A percentile compares a stretch with the other conserved stretches of the same genome.
Evolutionary conservation across 2,888 invertebrate species (phyloP).

Genomic region (Chloroclystis v-ata): DNA sequence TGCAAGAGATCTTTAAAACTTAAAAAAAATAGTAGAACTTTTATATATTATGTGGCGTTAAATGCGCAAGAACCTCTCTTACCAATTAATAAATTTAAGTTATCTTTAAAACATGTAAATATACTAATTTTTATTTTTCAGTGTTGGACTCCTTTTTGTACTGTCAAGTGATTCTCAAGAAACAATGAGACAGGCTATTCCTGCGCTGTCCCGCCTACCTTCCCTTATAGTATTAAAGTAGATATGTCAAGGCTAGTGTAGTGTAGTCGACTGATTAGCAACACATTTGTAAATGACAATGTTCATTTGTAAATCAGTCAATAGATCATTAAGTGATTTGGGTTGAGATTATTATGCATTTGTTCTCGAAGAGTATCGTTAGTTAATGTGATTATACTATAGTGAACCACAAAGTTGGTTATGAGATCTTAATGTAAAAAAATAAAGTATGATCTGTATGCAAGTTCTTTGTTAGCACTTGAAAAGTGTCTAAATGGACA

Average conservation of each 20-base stretch:
- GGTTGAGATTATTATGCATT: constrained; percentile 13
- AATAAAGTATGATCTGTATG: not conserved
- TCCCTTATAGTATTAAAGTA: constrained; percentile 16
- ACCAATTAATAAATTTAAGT: too few species aligned
- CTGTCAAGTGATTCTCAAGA: constrained; percentile 70
- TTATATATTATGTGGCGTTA: too few species aligned
- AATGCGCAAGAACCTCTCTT: too few species aligned
- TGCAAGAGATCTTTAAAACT: too few species aligned
- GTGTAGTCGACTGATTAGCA: not conserved
- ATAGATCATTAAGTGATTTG: not conserved
- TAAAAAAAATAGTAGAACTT: too few species aligned
- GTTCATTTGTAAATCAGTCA: not conserved
- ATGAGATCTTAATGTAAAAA: not conserved
- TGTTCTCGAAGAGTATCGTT: constrained; percentile 6
- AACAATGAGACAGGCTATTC: constrained; percentile 45
- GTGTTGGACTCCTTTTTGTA: constrained; percentile 72
- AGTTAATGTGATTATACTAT: not conserved
- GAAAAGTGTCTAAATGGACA: constrained; percentile 6
- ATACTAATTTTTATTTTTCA: constrained; percentile 41
- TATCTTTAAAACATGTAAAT: not conserved
- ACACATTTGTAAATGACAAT: not conserved
- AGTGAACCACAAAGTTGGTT: not conserved
- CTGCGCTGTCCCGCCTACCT: constrained; percentile 3
- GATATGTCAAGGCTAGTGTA: constrained; percentile 10
- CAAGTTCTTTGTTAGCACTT: constrained; percentile 7